Evolutionary conservation across 1,140 invertebrate genomes (phyloP), one percentile per base, ranked within the genome.

Genomic region (Varroa destructor): DNA sequence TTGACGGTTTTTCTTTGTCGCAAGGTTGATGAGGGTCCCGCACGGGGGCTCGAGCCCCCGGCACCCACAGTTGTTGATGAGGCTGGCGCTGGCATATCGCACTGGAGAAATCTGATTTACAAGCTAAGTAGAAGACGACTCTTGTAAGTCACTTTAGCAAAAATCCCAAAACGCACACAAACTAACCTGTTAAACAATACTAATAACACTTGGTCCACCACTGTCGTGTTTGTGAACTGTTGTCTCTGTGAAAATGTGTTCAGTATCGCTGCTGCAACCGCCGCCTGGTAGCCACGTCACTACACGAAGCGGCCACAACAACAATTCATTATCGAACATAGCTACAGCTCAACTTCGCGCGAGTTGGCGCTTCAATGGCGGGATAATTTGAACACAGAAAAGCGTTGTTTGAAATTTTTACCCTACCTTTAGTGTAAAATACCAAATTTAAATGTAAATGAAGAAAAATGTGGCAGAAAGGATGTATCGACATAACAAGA

Each of bases 251-350:
- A 8, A 8, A 8, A 51, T 51, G 46, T 51, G 46, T 58, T 72
- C 25, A 12, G 42, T 55, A 67, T 73, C 70, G 73, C 81, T 73
- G 83, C 83, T 72, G 80, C 79, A 74, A 76, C 84, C 76, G 80
- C 79, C 74, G 76, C 84, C 76, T 73, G 43, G 40, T 46, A 40
- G 61, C 61, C 61, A 67, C 61, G 61, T 67, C 61, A 67, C 61
- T 40, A 12, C 61, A 46, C 61, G 61, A 67, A 67, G 12, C 46
- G 61, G 46, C 61, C 40, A 67, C 61, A 67, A 51, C 46, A 51
- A 51, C 46, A 51, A 25, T 8, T 51, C 46, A 8, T 3, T 8
- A 8, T 8, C 73, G 71, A 12, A 56, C 55, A 5, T 56, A 55
- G 55, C 72, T 54, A n/a, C 37, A 67, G 61, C 61, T 12, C 61